These are phyloP conservation scores for Conomelus anceps DNA, from an alignment of 2,888 invertebrate genomes.

Conservation along the genomic window DNA sequence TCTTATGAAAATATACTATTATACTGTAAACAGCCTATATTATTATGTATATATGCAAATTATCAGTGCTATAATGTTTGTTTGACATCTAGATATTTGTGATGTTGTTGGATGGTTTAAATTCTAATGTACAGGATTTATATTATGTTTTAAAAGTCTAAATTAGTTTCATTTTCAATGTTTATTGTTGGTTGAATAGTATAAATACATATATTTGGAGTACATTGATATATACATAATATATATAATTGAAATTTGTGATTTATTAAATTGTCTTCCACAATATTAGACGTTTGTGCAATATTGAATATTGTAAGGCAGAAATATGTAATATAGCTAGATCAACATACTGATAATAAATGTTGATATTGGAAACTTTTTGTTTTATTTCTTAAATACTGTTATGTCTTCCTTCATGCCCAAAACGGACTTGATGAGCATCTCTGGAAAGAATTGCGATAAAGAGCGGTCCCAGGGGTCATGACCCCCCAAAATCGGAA, in stretches of 20 bases:
- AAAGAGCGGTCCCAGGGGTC: too few relatives aligned
- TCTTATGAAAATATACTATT: neutral
- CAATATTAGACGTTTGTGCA: conserved; percentile 3
- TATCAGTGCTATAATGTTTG: neutral
- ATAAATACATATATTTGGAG: neutral
- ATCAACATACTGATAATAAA: neutral
- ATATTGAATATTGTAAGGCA: neutral
- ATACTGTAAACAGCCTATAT: neutral
- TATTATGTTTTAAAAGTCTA: neutral
- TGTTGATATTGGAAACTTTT: neutral
- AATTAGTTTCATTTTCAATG: neutral
- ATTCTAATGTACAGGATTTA: neutral
- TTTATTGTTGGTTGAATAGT: neutral
- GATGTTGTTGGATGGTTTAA: neutral
- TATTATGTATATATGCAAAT: neutral
- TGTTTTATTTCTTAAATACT: neutral
- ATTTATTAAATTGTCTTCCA: conserved; percentile 21
- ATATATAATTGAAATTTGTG: neutral
- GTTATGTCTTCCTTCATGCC: neutral
- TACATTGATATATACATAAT: neutral
- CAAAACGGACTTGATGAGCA: too few relatives aligned
- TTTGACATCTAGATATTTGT: neutral
- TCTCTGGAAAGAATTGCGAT: neutral
- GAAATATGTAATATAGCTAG: neutral
- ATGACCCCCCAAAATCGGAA: too few relatives aligned